phyloP scores from a whole-genome alignment of 2,113 vertebrate genomes.

The Martes martes region DNA sequence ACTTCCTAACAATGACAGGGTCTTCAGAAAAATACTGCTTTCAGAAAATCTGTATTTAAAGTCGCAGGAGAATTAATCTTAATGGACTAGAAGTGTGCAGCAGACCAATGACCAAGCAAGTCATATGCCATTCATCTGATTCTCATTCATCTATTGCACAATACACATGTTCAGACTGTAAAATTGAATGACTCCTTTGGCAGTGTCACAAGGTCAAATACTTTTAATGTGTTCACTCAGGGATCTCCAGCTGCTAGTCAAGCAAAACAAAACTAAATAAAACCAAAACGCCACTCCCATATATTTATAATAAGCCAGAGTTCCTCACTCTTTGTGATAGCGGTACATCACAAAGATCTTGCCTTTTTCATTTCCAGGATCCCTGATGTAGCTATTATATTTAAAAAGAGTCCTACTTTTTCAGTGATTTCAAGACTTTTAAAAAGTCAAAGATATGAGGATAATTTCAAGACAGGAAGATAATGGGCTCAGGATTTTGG shows the following conservation, averaged over 20 bases:
- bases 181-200: constrained; percentile 54
- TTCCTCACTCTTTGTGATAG: not conserved
- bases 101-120: not conserved
- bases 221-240: not conserved
- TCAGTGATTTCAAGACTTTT: not conserved
- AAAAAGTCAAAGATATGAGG: not conserved
- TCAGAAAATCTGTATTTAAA: not conserved
- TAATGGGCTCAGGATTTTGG: not conserved
- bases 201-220: constrained; percentile 9
- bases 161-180: constrained; percentile 53
- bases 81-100: not conserved
- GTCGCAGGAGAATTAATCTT: not conserved
- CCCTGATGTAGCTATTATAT: not conserved
- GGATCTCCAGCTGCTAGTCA: constrained; percentile 44
- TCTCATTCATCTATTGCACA: constrained; percentile 50
- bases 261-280: constrained; percentile 41
- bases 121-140: constrained; percentile 20
- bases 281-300: constrained; percentile 36
- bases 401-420: not conserved
- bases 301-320: not conserved
- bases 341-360: accelerated
- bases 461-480: constrained; percentile 44
- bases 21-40: not conserved
- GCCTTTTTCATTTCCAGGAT: not conserved
- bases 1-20: not conserved